Evolutionary conservation across 2,113 vertebrate genomes (phyloP), one percentile per base, ranked within the genome.

Genomic region (Nesoenas mayeri): DNA sequence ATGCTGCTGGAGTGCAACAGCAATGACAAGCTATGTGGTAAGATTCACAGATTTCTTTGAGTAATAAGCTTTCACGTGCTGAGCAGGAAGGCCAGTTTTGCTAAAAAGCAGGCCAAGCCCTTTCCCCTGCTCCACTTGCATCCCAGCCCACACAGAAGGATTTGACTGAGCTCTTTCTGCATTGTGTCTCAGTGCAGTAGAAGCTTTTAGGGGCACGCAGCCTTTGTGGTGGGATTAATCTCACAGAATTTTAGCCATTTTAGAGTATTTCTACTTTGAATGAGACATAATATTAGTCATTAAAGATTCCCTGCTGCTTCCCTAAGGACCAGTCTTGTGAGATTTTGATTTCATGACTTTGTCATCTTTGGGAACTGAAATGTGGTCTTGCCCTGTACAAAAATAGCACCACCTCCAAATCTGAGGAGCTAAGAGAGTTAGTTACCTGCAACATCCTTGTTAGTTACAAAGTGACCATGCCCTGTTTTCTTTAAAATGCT

Each of bases 1-100:
- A 54, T 44, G 74, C 95, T 98, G 6, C 93, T 98, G 94, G 96
- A 98, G 36, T 98, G 98, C 77, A 95, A 56, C 70, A 97, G 90
- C 91, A 97, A 66, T 70, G 98, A 98, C 95, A 97, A 96, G 62
- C 73, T 98, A 3, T 98, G 98, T 89, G 88, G 98, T 98, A 97
- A 97, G 97, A 69, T 87, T 85, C 79, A 65, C 64, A 57, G 26
- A 48, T 62, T 88, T 22, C 53, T 89, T 19, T 47, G 42, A 72
- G 15, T 67, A 31, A 40, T 44, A 60, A 60, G 24, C 36, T 88
- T 64, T 84, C 61, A 38, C 24, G 31, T 60, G 8, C 20, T 77
- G 24, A 64, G 11, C 40, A 54, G 16, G 32, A 88, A 81, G 60
- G 32, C 38, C 60, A 64, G 6, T 60, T 62, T 90, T 53, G 56